Percentiles rank a stretch among this genome's conserved stretches.
These are phyloP conservation scores for Delphinus delphis DNA, from an alignment of 2,113 vertebrate genomes.

Conservation along the genomic window DNA sequence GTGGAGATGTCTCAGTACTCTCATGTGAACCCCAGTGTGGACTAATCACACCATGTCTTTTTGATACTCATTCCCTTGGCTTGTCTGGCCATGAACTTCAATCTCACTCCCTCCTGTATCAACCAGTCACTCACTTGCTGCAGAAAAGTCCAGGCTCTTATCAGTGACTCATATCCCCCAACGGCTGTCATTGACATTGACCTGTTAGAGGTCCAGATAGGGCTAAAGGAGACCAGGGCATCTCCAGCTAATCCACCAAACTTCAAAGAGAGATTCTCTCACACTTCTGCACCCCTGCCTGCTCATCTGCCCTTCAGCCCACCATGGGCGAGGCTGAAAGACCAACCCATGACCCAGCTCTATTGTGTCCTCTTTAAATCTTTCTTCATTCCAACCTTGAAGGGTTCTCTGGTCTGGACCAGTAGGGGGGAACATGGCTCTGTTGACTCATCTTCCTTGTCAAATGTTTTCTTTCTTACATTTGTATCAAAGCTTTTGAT, in stretches of 20 bases:
- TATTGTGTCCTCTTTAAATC: neutral
- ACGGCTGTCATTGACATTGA: neutral
- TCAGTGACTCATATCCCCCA: neutral
- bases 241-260: neutral
- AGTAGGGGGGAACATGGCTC: neutral
- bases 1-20: neutral
- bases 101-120: neutral
- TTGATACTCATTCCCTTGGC: neutral
- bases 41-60: neutral
- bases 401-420: neutral
- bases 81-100: neutral
- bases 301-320: fast-evolving
- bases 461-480: neutral
- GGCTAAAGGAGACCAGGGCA: neutral
- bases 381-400: neutral
- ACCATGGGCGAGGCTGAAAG: fast-evolving
- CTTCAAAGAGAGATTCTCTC: neutral
- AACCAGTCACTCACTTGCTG: neutral
- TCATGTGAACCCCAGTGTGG: neutral
- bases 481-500: neutral
- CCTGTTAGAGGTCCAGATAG: neutral
- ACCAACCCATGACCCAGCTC: neutral
- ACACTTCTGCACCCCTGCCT: neutral
- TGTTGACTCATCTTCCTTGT: neutral
- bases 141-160: neutral